A percentile compares a stretch with the other conserved stretches of the same genome.
Conservation (phyloP, 2,888 invertebrate species). For the Prionchulus punctatus region DNA sequence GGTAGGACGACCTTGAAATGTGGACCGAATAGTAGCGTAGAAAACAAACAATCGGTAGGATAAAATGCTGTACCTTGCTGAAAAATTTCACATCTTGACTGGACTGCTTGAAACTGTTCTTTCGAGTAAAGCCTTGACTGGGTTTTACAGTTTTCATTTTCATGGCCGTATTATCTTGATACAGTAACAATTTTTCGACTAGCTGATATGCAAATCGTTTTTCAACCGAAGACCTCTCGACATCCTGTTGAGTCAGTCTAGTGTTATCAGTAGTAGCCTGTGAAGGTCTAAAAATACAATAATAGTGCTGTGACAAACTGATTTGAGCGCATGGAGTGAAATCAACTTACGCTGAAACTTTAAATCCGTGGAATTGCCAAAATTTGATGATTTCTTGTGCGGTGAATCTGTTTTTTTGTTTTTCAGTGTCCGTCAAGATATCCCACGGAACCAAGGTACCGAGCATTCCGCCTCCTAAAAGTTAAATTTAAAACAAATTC, state of each 20-base stretch:
- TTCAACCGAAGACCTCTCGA: constrained; percentile 55
- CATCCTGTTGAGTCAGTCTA: no score
- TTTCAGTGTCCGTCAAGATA: constrained; percentile 91
- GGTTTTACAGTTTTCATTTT: constrained; percentile 91
- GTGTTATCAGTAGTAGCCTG: no score
- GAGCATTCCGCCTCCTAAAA: no score
- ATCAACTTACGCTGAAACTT: constrained; percentile 42
- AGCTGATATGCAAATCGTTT: constrained; percentile 90
- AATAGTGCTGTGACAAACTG: no score
- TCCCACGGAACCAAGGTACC: constrained; percentile 95
- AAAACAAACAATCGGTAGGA: no score
- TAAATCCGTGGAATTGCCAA: constrained; percentile 91
- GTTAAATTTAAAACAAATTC: no score
- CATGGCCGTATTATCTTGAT: constrained; percentile 84
- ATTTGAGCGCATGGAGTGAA: no score
- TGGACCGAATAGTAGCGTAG: no score
- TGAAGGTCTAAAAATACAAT: no score
- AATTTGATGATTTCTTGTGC: constrained; percentile 94
- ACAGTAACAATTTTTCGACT: constrained; percentile 85
- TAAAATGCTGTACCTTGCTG: constrained; percentile 71
- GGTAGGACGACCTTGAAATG: constrained; percentile 77
- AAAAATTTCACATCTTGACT: constrained; percentile 98
- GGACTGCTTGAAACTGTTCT: constrained; percentile 77
- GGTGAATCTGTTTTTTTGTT: constrained; percentile 83
- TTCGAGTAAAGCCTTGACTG: constrained; percentile 78